Evolutionary conservation across 2,888 invertebrate genomes (phyloP).

Genomic region (Zhuqinia jingwanae): DNA sequence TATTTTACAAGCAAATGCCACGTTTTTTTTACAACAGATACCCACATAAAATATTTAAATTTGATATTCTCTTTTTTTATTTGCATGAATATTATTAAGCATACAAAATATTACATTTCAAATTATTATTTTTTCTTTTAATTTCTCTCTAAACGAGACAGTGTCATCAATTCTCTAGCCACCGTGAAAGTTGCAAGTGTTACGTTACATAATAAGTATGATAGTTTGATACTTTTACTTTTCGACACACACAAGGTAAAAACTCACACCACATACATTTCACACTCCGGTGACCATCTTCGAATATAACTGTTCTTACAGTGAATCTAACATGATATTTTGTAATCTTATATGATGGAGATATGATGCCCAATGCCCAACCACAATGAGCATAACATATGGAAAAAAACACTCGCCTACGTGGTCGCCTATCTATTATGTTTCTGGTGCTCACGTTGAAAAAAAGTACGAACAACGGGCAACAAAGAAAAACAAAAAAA

Average conservation of each 20-base stretch:
- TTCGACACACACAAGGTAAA: background rate
- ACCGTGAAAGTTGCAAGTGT: conserved; percentile 48
- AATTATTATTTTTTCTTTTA: background rate
- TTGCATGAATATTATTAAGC: conserved; percentile 22
- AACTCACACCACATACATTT: background rate
- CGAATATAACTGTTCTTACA: background rate
- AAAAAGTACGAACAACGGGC: too few relatives aligned
- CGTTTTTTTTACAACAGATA: too few relatives aligned
- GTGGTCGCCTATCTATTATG: too few relatives aligned
- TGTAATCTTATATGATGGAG: background rate
- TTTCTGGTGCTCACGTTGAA: too few relatives aligned
- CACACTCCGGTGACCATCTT: background rate
- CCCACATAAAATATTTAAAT: too few relatives aligned
- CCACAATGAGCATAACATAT: background rate
- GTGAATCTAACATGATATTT: background rate
- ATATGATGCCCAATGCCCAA: background rate
- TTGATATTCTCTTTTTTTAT: too few relatives aligned
- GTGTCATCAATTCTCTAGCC: conserved; percentile 63
- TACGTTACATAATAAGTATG: conserved; percentile 46
- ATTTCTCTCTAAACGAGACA: conserved; percentile 11
- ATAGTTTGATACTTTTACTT: conserved; percentile 25
- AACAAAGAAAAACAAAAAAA: background rate
- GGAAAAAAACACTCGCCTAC: background rate
- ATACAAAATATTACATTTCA: conserved; percentile 54
- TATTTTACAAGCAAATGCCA: too few relatives aligned